Conservation (phyloP, 2,113 vertebrate genomes). For the Strix aluco region DNA sequence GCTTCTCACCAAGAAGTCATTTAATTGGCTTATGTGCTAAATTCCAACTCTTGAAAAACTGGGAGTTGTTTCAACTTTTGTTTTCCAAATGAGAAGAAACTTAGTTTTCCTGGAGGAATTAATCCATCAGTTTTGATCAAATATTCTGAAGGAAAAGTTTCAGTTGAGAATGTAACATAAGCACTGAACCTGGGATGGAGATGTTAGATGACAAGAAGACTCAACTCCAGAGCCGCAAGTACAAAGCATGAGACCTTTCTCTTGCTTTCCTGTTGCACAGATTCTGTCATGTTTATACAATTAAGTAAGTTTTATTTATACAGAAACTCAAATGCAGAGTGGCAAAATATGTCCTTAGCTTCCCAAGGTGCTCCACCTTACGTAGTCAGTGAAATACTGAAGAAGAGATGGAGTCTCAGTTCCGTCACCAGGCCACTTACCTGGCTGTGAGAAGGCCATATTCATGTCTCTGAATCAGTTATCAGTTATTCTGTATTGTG, state of each 20-base stretch:
- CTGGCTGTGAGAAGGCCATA: background rate
- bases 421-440: background rate
- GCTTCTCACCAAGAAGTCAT: conserved; percentile 12
- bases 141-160: background rate
- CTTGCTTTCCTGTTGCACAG: background rate
- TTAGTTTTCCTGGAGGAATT: background rate
- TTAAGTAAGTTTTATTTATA: background rate
- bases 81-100: background rate
- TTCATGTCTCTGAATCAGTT: background rate
- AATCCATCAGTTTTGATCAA: background rate
- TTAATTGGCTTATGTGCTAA: background rate
- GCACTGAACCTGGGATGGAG: background rate
- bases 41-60: background rate
- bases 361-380: background rate
- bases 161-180: background rate
- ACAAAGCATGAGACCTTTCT: background rate
- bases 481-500: background rate
- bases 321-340: background rate
- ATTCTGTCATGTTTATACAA: background rate
- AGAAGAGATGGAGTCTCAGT: background rate
- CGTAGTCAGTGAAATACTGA: background rate
- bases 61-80: background rate
- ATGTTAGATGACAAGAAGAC: background rate
- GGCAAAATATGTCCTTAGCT: background rate
- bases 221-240: background rate